A percentile compares a stretch with the other conserved stretches of the same genome.
phyloP scores from a whole-genome alignment of 1,140 invertebrate genomes.

The Glossosoma conforme region DNA sequence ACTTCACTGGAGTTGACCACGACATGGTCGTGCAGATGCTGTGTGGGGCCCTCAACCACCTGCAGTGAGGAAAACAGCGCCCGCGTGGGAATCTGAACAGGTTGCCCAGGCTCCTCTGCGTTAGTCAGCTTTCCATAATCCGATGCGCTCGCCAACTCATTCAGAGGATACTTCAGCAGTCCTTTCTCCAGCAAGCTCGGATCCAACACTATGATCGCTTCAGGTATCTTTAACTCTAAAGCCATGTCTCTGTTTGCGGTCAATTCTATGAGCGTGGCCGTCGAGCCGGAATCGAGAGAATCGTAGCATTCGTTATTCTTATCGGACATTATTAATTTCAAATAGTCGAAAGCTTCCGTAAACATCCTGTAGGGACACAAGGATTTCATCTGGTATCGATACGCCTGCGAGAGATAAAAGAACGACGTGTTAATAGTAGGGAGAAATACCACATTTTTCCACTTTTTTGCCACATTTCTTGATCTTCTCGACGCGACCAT shows the following conservation, averaged over 20 bases:
- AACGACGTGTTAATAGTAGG: conserved; percentile 4
- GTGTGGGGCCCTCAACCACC: not conserved
- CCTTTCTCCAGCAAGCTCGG: not conserved
- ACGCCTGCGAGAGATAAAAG: conserved; percentile 21
- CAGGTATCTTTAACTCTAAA: conserved; percentile 14
- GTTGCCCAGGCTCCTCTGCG: no score
- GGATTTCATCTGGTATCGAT: conserved; percentile 8
- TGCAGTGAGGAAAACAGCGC: conserved; percentile 8
- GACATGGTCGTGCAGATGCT: not conserved
- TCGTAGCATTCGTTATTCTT: not conserved
- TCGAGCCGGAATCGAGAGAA: conserved; percentile 13
- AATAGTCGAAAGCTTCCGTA: conserved; percentile 6
- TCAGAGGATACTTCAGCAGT: not conserved
- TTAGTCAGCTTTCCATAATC: no score
- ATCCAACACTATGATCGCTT: conserved; percentile 11
- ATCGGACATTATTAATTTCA: not conserved
- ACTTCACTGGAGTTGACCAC: conserved; percentile 10
- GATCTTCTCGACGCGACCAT: conserved; percentile 48
- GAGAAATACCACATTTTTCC: not conserved
- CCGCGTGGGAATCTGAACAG: conserved; percentile 4
- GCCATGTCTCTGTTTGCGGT: not conserved
- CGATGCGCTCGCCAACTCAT: not conserved
- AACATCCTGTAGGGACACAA: conserved; percentile 18
- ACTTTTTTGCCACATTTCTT: conserved; percentile 5
- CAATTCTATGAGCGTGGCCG: conserved; percentile 18